Percentiles rank a stretch among this genome's conserved stretches.
phyloP scores from a whole-genome alignment of 2,113 vertebrate species.

The Lepidothrix coronata region DNA sequence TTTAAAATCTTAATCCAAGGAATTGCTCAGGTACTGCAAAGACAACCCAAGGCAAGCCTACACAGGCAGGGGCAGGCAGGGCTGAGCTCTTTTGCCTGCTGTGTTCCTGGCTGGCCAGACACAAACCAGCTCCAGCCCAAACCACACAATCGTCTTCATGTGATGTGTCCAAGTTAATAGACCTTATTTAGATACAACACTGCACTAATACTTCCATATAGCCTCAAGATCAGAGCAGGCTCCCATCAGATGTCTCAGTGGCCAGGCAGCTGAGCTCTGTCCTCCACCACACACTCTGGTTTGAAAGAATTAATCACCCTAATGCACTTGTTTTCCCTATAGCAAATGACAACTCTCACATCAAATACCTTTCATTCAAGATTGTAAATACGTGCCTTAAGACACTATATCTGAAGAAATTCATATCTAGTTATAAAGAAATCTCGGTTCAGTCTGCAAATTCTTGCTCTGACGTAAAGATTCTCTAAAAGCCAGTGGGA shows the following conservation, averaged over 20 bases:
- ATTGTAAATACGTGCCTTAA: not conserved
- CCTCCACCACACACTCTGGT: not conserved
- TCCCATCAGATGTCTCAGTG: not conserved
- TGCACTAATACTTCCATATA: not conserved
- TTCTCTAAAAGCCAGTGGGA: not conserved
- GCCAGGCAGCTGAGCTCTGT: not conserved
- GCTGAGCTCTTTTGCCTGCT: not conserved
- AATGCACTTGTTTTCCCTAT: not conserved
- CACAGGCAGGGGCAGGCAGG: not conserved
- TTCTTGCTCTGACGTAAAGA: not conserved
- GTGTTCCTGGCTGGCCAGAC: slow-evolving; percentile 8
- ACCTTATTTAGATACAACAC: not conserved
- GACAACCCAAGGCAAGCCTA: slow-evolving; percentile 3
- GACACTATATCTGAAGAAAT: not conserved
- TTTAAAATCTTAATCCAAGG: not conserved
- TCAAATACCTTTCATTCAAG: not conserved
- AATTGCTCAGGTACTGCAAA: not conserved
- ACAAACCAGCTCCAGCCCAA: slow-evolving; percentile 21
- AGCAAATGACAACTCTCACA: not conserved
- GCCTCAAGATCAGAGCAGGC: not conserved
- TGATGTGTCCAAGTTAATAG: not conserved
- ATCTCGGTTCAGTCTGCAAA: not conserved
- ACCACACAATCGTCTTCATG: not conserved
- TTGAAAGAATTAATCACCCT: not conserved
- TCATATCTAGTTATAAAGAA: not conserved